Evolutionary conservation across 2,888 invertebrate species (phyloP).

Genomic region (Catocala sponsa): DNA sequence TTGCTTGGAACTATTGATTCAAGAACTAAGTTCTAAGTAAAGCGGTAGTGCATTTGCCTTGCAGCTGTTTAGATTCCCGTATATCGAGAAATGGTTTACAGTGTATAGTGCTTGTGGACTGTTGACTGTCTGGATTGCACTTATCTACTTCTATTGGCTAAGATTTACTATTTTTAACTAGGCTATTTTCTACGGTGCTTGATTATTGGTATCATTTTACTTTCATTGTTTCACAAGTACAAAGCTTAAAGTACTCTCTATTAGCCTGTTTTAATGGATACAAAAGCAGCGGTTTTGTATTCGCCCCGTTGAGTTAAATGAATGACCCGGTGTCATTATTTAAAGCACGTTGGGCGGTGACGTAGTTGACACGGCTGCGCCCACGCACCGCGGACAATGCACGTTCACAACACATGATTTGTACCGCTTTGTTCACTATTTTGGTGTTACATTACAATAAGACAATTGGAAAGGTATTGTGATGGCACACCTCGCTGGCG

Average conservation of each 20-base stretch:
- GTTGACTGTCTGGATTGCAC: no score
- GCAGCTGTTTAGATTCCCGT: conserved; percentile 12
- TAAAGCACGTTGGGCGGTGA: conserved; percentile 20
- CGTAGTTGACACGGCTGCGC: conserved; percentile 34
- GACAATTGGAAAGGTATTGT: neutral
- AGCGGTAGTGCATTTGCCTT: conserved; percentile 1
- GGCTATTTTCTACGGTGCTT: no score
- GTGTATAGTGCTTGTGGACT: no score
- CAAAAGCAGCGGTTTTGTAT: neutral
- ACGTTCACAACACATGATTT: conserved; percentile 12
- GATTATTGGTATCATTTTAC: no score
- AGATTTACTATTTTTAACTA: no score
- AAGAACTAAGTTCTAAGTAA: conserved; percentile 1
- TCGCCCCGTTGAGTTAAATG: neutral
- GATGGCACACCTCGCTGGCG: no score
- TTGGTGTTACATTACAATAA: conserved; percentile 9
- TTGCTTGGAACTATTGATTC: conserved; percentile 8
- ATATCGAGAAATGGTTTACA: neutral
- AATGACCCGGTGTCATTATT: conserved; percentile 6
- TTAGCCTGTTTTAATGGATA: neutral
- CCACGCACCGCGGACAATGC: conserved; percentile 47
- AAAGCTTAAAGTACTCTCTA: no score
- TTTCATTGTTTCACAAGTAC: no score
- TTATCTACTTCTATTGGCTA: no score
- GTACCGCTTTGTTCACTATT: conserved; percentile 20